phyloP scores from a whole-genome alignment of 35 echinoderm and acorn worm genomes.

The Lytechinus variegatus region DNA sequence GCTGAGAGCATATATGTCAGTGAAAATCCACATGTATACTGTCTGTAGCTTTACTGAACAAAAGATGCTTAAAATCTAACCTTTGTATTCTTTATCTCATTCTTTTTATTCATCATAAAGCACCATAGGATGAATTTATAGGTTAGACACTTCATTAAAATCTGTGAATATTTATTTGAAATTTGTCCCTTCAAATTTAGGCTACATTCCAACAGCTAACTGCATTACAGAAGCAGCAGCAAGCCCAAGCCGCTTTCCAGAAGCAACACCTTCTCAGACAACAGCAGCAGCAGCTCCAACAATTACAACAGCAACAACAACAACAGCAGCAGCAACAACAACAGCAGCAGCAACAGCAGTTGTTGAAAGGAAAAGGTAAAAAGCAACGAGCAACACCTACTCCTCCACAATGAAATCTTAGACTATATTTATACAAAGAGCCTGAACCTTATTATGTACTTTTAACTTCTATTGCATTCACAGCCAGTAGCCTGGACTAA shows the following conservation, averaged over 20 bases:
- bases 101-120: no score
- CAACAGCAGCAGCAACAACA: constrained; percentile 61
- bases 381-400: constrained; percentile 57
- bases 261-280: constrained; percentile 44
- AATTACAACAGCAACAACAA: constrained; percentile 57
- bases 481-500: no score
- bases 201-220: constrained; percentile 23
- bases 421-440: neutral
- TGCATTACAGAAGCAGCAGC: constrained; percentile 53
- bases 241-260: constrained; percentile 48
- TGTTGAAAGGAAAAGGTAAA: constrained; percentile 58
- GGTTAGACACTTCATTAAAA: no score
- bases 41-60: no score
- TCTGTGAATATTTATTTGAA: no score
- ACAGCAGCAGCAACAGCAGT: constrained; percentile 58
- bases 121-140: no score
- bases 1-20: no score
- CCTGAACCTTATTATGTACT: neutral
- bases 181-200: neutral
- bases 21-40: no score
- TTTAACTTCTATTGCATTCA: no score
- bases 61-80: no score
- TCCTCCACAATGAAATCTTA: constrained; percentile 7
- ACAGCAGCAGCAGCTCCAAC: constrained; percentile 66
- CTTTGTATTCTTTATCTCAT: no score